phyloP scores from a whole-genome alignment of 2,113 vertebrate genomes.

The Planiliza haematocheilus region DNA sequence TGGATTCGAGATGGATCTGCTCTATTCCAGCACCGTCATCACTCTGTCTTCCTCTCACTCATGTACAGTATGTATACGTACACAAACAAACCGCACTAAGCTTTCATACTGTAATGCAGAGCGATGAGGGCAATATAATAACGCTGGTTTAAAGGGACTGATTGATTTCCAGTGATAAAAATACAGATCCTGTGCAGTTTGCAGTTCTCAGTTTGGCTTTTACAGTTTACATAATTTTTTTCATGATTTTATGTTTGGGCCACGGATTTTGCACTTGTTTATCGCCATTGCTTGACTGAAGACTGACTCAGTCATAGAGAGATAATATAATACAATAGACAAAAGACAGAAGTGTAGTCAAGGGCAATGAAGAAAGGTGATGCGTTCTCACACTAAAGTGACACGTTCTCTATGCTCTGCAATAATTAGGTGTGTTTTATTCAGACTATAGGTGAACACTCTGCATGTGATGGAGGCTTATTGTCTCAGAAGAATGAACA shows the following conservation, averaged over 20 bases:
- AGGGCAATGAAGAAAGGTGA: conserved; percentile 14
- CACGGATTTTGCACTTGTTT: background rate
- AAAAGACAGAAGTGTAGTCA: background rate
- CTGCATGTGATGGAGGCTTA: too few relatives aligned
- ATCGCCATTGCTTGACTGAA: background rate
- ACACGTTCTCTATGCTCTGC: too few relatives aligned
- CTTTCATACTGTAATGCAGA: too few relatives aligned
- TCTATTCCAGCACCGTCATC: conserved; percentile 70
- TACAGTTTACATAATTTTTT: background rate
- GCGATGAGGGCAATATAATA: too few relatives aligned
- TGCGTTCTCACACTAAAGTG: conserved; percentile 3
- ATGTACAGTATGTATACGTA: conserved; percentile 7
- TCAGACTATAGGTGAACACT: background rate
- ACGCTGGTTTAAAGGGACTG: too few relatives aligned
- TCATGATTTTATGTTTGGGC: background rate
- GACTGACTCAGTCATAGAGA: background rate
- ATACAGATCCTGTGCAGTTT: background rate
- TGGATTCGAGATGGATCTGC: conserved; percentile 72
- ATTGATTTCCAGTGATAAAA: background rate
- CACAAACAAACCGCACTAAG: conserved; percentile 2
- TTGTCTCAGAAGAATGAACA: background rate
- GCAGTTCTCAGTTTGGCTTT: background rate
- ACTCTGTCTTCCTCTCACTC: conserved; percentile 23
- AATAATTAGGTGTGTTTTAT: too few relatives aligned
- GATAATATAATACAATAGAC: background rate